These are phyloP conservation scores for Actias luna DNA, from an alignment of 2,888 invertebrate species.

Conservation along the genomic window DNA sequence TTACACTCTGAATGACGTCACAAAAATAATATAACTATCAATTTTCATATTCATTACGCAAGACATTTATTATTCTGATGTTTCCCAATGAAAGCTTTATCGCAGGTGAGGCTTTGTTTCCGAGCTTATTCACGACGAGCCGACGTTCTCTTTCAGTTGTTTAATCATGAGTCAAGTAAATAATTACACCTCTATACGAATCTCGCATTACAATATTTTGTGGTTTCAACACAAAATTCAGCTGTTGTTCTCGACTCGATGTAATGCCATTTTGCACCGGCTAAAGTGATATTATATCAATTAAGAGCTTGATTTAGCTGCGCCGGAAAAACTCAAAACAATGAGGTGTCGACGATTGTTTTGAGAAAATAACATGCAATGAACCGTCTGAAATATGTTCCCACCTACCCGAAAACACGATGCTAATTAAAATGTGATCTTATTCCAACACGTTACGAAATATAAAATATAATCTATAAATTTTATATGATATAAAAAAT, in stretches of 20 bases:
- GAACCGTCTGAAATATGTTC: slow-evolving; percentile 62
- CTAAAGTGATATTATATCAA: slow-evolving; percentile 75
- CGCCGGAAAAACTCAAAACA: slow-evolving; percentile 74
- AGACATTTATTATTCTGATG: slow-evolving; percentile 17
- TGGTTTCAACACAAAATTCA: slow-evolving; percentile 69
- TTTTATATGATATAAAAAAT: slow-evolving; percentile 52
- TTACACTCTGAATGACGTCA: not conserved
- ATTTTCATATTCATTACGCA: not conserved
- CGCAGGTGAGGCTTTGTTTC: slow-evolving; percentile 35
- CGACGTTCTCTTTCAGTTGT: slow-evolving; percentile 48
- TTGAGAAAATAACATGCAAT: slow-evolving; percentile 69
- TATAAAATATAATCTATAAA: slow-evolving; percentile 41
- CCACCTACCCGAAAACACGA: slow-evolving; percentile 38
- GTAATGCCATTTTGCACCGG: slow-evolving; percentile 71
- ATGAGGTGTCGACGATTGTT: slow-evolving; percentile 68
- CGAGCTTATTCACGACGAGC: slow-evolving; percentile 39
- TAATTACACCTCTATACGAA: slow-evolving; percentile 55
- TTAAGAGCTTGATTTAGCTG: slow-evolving; percentile 72
- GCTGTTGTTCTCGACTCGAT: slow-evolving; percentile 69
- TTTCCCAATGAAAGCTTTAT: slow-evolving; percentile 33
- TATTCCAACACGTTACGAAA: slow-evolving; percentile 31
- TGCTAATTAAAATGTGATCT: slow-evolving; percentile 37
- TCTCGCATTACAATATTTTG: slow-evolving; percentile 67
- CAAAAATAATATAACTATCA: not conserved
- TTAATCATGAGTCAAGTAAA: slow-evolving; percentile 51